phyloP scores from a whole-genome alignment of 2,113 vertebrate genomes.

The Leptosomus discolor region DNA sequence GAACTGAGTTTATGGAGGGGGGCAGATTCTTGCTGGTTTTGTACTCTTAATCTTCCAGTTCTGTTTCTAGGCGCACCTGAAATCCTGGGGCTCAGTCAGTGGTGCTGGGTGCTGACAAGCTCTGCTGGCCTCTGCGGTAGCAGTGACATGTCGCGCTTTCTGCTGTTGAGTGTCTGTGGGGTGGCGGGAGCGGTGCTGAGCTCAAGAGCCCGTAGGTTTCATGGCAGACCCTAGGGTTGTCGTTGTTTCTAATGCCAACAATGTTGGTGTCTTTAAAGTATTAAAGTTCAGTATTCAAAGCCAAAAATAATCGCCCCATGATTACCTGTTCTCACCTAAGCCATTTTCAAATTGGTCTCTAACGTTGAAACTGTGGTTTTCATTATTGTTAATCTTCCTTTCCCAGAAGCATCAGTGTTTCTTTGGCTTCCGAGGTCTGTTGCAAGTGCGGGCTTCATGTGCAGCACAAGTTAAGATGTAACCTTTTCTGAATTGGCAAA shows the following conservation, averaged over 20 bases:
- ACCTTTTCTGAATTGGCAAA: conserved; percentile 23
- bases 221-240: not conserved
- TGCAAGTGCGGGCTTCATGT: not conserved
- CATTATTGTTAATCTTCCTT: not conserved
- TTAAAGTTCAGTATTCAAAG: not conserved
- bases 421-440: not conserved
- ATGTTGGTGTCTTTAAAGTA: not conserved
- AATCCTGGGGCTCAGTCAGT: not conserved
- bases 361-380: not conserved
- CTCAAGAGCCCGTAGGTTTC: not conserved
- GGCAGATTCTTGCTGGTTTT: not conserved
- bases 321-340: not conserved
- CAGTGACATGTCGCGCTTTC: accelerated
- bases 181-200: not conserved
- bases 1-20: not conserved
- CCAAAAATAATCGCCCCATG: not conserved
- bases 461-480: not conserved
- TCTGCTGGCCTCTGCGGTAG: not conserved
- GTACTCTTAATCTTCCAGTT: not conserved
- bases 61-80: not conserved
- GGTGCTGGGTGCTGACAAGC: not conserved
- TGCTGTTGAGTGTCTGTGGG: accelerated
- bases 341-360: not conserved
- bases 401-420: not conserved
- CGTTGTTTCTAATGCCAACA: not conserved